These are phyloP conservation scores for Rotaria sp. DNA, from an alignment of 2,888 invertebrate species.

Conservation along the genomic window DNA sequence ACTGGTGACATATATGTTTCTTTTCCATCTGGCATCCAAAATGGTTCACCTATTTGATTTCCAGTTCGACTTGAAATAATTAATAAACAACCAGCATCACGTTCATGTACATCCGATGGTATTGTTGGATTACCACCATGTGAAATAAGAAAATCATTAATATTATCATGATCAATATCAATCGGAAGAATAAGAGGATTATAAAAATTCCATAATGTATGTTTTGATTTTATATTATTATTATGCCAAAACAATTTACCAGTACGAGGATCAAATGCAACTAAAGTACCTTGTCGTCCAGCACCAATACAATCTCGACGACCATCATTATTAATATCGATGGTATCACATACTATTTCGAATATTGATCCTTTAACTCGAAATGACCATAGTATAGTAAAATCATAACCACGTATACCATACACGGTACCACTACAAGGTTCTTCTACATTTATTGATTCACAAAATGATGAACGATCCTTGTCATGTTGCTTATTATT, in stretches of 20 bases:
- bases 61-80: constrained; percentile 50
- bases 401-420: constrained; percentile 50
- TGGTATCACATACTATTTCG: constrained; percentile 47
- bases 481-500: constrained; percentile 34
- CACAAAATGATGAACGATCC: constrained; percentile 29
- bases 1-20: constrained; percentile 52
- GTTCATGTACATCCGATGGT: constrained; percentile 43
- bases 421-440: constrained; percentile 44
- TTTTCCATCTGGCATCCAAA: constrained; percentile 46
- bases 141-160: constrained; percentile 48
- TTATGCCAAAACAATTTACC: constrained; percentile 44
- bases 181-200: constrained; percentile 45
- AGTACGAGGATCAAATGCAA: constrained; percentile 48
- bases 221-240: constrained; percentile 38
- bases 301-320: constrained; percentile 49
- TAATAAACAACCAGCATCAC: constrained; percentile 47
- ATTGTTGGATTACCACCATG: constrained; percentile 48
- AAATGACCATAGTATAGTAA: constrained; percentile 47
- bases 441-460: not conserved
- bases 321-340: constrained; percentile 50
- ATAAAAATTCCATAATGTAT: constrained; percentile 48
- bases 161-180: constrained; percentile 50
- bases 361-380: constrained; percentile 45
- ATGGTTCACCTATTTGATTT: constrained; percentile 45
- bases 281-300: constrained; percentile 46